Base-by-base conservation (phyloP, 2,888 invertebrate genomes). In the Fissipunctia ypsillon region DNA sequence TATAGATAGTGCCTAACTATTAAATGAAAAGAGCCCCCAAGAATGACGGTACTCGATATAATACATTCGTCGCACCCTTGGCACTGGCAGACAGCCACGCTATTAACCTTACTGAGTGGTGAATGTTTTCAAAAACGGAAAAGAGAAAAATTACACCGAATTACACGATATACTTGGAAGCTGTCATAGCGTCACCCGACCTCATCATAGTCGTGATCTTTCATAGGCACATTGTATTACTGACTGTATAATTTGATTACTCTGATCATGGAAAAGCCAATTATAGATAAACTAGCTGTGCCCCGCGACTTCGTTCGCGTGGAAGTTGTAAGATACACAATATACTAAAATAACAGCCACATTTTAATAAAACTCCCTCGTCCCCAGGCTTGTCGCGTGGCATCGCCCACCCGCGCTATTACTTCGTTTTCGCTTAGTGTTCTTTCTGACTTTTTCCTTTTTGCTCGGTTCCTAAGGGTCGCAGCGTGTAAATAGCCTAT, bases 211-310 rank as follows among this genome's bases (percentile, higher is more conserved):
- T 12, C 22, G 12, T 50, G 1, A 38, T 14, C 16, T 38, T 28
- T 25, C 25, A 41, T 41, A 41, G 41, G 12, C 38, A 31, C 28
- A 28, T 41, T 52, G 19, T 28, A 66, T 52, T 50, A 31, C 19
- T 41, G 12, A n/a, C 66, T n/a, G 5, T 43, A 43, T 25, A 9
- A 6, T 31, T n/a, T n/a, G 5, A 35, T n/a, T 43, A 19, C 14
- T 69, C n/a, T 16, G 12, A 65, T 50, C 65, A 66, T 41, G n/a
- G 1, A 25, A n/a, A 43, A 54, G 31, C 10, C 31, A 56, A 56
- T 57, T 41, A n/a, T n/a, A 48, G 28, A 6, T 9, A 65, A 35
- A n/a, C n/a, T n/a, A n/a, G n/a, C n/a, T n/a, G n/a, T n/a, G n/a
- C n/a, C n/a, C n/a, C n/a, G n/a, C n/a, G n/a, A n/a, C n/a, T n/a